phyloP scores from a whole-genome alignment of 2,797 vertebrate genomes.

The Hyperoplus immaculatus region DNA sequence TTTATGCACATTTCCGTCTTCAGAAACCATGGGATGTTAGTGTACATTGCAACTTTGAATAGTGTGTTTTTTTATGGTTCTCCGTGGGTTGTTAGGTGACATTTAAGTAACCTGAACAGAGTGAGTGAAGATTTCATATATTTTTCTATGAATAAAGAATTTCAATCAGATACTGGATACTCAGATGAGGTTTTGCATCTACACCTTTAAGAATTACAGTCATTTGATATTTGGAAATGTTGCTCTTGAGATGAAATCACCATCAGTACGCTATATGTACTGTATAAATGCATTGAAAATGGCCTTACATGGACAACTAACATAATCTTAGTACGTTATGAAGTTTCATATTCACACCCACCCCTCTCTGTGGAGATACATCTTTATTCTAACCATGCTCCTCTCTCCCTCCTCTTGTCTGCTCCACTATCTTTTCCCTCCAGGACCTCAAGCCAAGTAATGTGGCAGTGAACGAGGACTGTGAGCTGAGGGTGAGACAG shows the following conservation, averaged over 20 bases:
- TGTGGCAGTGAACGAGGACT: constrained; percentile 97
- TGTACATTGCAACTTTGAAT: not conserved
- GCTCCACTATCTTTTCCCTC: constrained; percentile 10
- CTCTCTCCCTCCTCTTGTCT: not conserved
- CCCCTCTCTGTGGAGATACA: not conserved
- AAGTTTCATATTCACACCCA: not conserved
- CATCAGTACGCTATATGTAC: not conserved
- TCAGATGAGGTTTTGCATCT: not conserved
- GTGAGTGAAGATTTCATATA: constrained; percentile 4
- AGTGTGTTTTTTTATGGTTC: not conserved
- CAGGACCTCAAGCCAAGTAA: constrained; percentile 99
- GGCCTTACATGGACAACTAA: not conserved
- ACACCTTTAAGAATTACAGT: no score
- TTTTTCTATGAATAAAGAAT: not conserved
- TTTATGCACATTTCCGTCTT: no score
- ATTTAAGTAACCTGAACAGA: not conserved
- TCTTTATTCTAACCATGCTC: constrained; percentile 14
- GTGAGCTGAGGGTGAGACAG: constrained; percentile 92
- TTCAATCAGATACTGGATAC: not conserved
- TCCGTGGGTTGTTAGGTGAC: not conserved
- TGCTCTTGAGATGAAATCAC: not conserved
- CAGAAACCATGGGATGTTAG: no score
- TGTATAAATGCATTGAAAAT: not conserved
- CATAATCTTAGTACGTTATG: not conserved
- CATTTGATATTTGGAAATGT: not conserved